Evolutionary conservation across 2,888 invertebrate species (phyloP), one percentile per base, ranked within the genome.

Genomic region (Yponomeuta sedellus): DNA sequence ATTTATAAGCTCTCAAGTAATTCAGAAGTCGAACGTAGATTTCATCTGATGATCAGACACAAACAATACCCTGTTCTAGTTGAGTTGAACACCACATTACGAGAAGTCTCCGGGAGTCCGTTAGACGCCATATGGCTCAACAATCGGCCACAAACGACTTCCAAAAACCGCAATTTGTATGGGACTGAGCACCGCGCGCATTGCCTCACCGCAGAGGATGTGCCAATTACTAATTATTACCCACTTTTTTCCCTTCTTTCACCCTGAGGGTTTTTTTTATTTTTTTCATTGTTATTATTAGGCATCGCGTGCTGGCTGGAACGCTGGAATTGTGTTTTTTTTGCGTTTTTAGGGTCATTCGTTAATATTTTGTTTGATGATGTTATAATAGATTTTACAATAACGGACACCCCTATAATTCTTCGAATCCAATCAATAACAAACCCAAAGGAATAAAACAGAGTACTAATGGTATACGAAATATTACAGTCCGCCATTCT

Each of bases 151-250:
- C 28, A 52, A 64, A 64, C 40, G 56, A 56, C 28, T 63, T n/a
- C 16, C 25, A 16, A 22, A 64, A 64, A 65, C 65, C 65, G 40
- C 65, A 65, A 65, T 65, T 65, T 65, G 65, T 39, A 59, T 52
- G 39, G 59, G 39, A 40, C 40, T 34, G 44, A 22, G 58, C 64
- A 56, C 56, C 16, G 19, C 34, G n/a, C 58, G 59, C 59, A 11
- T 65, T 57, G 57, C 20, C 59, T n/a, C 39, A 65, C 65, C 65
- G 20, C 65, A 65, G 52, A 65, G 65, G 65, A 65, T 65, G 65
- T 65, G 65, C 65, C 58, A 65, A 65, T 65, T 65, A 65, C 65
- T 59, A 58, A 65, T 65, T 65, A 65, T 64, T 61, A 34, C 2
- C 28, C n/a, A 52, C 44, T 52, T 52, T 52, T 52, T 52, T 44